phyloP scores from a whole-genome alignment of 2,888 invertebrate genomes.

The Pseudococcus longispinus region DNA sequence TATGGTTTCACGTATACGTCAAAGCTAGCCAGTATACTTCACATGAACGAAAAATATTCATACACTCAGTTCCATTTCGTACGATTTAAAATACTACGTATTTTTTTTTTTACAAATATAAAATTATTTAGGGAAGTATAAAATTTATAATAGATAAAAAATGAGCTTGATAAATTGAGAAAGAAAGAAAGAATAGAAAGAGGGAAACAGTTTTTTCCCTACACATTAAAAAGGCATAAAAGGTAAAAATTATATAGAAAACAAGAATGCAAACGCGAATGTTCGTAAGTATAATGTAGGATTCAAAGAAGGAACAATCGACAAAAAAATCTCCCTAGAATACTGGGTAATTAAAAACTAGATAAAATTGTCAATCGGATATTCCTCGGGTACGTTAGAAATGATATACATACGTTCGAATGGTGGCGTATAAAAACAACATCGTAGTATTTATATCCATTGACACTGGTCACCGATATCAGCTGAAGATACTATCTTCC shows the following conservation, averaged over 20 bases:
- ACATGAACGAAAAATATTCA: background rate
- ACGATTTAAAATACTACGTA: background rate
- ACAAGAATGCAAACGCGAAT: conserved; percentile 35
- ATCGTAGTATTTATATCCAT: background rate
- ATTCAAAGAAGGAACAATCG: conserved; percentile 36
- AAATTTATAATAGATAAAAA: background rate
- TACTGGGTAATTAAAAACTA: conserved; percentile 23
- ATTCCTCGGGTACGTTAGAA: background rate
- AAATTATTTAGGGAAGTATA: background rate
- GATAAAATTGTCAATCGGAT: conserved; percentile 31
- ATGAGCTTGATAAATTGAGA: background rate
- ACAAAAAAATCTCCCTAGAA: conserved; percentile 32
- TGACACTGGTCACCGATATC: conserved; percentile 33
- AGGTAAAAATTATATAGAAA: conserved; percentile 22
- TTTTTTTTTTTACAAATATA: background rate
- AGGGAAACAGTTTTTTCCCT: background rate
- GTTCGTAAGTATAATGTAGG: conserved; percentile 19
- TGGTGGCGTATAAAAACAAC: background rate
- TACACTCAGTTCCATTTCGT: background rate
- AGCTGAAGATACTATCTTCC: conserved; percentile 42
- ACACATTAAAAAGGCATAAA: background rate
- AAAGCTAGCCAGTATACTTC: background rate
- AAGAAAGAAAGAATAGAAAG: background rate
- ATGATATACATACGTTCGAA: background rate
- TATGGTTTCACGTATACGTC: background rate